Conservation (phyloP, 2,797 vertebrate genomes). For the Echiichthys vipera region DNA sequence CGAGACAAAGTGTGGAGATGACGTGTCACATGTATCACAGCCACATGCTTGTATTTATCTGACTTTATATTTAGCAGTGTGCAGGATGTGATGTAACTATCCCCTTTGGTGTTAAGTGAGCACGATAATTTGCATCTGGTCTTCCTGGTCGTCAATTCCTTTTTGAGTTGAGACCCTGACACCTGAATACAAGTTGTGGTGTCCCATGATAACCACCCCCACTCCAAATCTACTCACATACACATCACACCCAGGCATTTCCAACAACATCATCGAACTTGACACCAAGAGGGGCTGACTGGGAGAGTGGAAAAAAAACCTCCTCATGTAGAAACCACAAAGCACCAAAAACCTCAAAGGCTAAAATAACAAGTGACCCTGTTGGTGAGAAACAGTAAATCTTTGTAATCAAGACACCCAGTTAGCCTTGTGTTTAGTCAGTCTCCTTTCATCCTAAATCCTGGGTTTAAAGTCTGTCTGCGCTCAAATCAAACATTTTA, state of each 20-base stretch:
- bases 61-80: not conserved
- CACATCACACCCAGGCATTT: constrained; percentile 30
- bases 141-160: not conserved
- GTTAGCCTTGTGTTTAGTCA: not conserved
- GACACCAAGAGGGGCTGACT: not conserved
- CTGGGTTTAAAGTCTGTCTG: not conserved
- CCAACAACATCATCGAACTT: not conserved
- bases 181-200: not conserved
- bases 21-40: constrained; percentile 1
- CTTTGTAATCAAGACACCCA: constrained; percentile 1
- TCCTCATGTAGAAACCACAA: constrained; percentile 8
- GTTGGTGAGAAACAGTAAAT: constrained; percentile 5
- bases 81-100: constrained; percentile 23
- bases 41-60: constrained; percentile 8
- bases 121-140: not conserved
- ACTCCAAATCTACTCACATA: not conserved
- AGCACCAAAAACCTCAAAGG: not conserved
- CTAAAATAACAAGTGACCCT: constrained; percentile 10
- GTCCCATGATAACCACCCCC: not conserved
- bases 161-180: not conserved
- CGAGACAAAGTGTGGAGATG: not conserved
- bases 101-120: not conserved
- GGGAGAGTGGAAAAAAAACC: not conserved
- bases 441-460: constrained; percentile 10
- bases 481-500: constrained; percentile 17